phyloP scores from a whole-genome alignment of 2,113 vertebrate species.

The Sander vitreus region DNA sequence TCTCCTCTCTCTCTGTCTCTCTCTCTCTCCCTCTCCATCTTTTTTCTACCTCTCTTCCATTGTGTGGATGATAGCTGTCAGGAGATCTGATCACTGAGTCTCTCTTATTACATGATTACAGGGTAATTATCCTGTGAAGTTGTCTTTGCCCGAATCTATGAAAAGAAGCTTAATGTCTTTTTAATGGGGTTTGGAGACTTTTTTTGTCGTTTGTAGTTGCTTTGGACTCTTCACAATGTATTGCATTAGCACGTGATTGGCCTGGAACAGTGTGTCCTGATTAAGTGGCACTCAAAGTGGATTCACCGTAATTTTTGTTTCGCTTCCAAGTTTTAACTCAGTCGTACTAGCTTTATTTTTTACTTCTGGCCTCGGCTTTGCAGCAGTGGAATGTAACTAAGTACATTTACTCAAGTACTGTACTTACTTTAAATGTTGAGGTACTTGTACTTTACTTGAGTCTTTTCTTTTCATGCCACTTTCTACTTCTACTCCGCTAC shows the following conservation, averaged over 20 bases:
- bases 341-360: slow-evolving; percentile 18
- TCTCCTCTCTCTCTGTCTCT: background rate
- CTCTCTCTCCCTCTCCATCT: background rate
- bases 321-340: slow-evolving; percentile 17
- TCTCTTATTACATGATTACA: slow-evolving; percentile 77
- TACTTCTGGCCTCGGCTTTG: slow-evolving; percentile 20
- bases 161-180: slow-evolving; percentile 74
- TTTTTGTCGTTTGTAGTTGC: slow-evolving; percentile 62
- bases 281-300: slow-evolving; percentile 46
- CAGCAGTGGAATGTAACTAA: background rate
- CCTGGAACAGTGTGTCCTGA: slow-evolving; percentile 63
- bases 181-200: slow-evolving; percentile 74
- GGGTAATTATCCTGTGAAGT: slow-evolving; percentile 77
- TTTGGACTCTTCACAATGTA: slow-evolving; percentile 52
- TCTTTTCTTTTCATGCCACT: no score
- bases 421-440: no score
- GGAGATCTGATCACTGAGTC: slow-evolving; percentile 70
- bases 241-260: slow-evolving; percentile 60
- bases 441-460: no score
- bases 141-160: slow-evolving; percentile 73
- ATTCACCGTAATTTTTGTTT: slow-evolving; percentile 32
- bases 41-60: slow-evolving; percentile 35
- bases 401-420: no score
- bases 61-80: slow-evolving; percentile 74
- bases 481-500: no score